phyloP scores from a whole-genome alignment of 2,113 vertebrate genomes.

The Hydrochoerus hydrochaeris region DNA sequence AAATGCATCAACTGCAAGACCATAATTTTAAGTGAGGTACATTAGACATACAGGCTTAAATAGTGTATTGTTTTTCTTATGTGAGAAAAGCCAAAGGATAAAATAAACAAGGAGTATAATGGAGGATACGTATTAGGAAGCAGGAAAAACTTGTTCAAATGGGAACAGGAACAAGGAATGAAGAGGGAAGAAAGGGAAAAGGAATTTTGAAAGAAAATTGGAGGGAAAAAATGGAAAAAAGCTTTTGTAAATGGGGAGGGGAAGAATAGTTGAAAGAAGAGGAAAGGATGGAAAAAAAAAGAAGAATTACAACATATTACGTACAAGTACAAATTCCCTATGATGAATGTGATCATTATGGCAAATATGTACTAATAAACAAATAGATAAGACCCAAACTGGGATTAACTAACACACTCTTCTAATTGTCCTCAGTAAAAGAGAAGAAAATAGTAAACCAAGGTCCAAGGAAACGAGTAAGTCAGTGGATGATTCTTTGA shows the following conservation, averaged over 20 bases:
- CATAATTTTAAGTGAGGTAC: not conserved
- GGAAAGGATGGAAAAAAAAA: not conserved
- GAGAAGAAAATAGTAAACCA: not conserved
- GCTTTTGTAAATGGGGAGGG: not conserved
- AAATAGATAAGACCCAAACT: not conserved
- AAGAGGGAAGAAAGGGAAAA: not conserved
- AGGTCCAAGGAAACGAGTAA: not conserved
- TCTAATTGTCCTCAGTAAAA: not conserved
- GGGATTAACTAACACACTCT: not conserved
- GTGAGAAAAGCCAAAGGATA: not conserved
- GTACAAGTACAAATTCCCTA: not conserved
- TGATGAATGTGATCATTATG: not conserved
- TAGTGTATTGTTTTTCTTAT: not conserved
- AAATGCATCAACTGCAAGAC: not conserved
- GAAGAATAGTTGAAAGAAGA: not conserved
- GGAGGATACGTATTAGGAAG: not conserved
- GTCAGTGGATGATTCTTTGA: not conserved
- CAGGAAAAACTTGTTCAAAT: not conserved
- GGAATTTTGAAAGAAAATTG: not conserved
- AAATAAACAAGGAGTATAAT: not conserved
- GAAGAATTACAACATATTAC: not conserved
- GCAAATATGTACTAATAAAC: not conserved
- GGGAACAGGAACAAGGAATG: not conserved
- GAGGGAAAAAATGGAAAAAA: not conserved
- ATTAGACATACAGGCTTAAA: not conserved